phyloP scores from a whole-genome alignment of 1,140 invertebrate species.

The Orchestia grillus region DNA sequence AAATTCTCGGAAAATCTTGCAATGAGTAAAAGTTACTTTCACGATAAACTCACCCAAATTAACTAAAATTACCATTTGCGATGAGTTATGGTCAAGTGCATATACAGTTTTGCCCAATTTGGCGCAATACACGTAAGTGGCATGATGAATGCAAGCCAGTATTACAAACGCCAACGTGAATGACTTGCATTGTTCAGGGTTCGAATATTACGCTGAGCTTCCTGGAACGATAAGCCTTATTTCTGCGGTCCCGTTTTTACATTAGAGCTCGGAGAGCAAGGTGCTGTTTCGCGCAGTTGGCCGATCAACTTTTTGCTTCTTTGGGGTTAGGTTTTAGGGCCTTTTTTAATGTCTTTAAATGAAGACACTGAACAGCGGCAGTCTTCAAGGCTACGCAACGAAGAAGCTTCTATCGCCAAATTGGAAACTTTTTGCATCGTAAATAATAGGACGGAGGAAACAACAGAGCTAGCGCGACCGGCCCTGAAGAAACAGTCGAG shows the following conservation, averaged over 20 bases:
- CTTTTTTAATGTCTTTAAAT: background rate
- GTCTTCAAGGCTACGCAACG: background rate
- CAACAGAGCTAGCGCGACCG: background rate
- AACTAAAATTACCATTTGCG: background rate
- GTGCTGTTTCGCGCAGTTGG: background rate
- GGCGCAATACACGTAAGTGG: background rate
- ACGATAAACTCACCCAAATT: too few relatives aligned
- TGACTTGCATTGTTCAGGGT: background rate
- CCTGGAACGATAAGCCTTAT: background rate
- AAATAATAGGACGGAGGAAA: background rate
- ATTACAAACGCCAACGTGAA: background rate
- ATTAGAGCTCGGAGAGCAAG: background rate
- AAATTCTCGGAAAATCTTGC: too few relatives aligned
- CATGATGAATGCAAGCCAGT: background rate
- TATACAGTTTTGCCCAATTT: background rate
- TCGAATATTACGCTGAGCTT: background rate
- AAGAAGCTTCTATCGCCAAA: background rate
- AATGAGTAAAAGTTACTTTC: too few relatives aligned
- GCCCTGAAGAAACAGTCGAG: background rate
- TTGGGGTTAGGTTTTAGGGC: background rate
- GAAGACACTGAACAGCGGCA: background rate
- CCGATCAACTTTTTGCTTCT: background rate
- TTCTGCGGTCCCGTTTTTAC: background rate
- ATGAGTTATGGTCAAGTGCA: background rate
- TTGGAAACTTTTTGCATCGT: background rate